These are phyloP conservation scores for Notocelia uddmanniana DNA, from an alignment of 2,888 invertebrate genomes.

Conservation along the genomic window DNA sequence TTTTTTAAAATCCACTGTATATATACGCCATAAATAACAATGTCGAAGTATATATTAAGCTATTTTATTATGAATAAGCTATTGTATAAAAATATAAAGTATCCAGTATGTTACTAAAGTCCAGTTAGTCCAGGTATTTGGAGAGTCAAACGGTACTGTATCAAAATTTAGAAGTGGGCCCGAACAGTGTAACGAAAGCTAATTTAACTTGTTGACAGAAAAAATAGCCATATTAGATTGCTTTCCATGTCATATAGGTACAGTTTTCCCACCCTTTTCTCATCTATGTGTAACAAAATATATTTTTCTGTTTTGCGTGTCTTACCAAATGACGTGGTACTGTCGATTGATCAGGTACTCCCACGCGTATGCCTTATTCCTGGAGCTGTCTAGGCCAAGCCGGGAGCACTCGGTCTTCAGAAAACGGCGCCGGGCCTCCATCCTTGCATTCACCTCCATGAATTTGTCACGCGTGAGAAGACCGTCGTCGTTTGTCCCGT, in stretches of 20 bases:
- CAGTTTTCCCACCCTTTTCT: too few species aligned
- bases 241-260: too few species aligned
- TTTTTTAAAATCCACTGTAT: neutral
- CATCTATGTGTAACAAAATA: too few species aligned
- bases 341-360: constrained; percentile 93
- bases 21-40: neutral
- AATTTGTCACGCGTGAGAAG: constrained; percentile 81
- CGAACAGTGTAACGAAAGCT: neutral
- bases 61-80: too few species aligned
- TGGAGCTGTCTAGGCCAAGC: constrained; percentile 86
- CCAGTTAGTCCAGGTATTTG: neutral
- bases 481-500: constrained; percentile 74
- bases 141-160: neutral
- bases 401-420: constrained; percentile 87
- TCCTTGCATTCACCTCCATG: constrained; percentile 86
- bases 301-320: neutral
- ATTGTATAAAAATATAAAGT: neutral
- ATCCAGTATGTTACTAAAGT: neutral
- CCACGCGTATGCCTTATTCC: constrained; percentile 92
- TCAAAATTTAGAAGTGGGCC: neutral
- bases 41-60: neutral
- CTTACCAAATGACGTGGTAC: constrained; percentile 92
- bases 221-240: too few species aligned
- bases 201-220: too few species aligned
- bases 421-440: constrained; percentile 86